Conservation (phyloP, 1,140 invertebrate genomes). For the Chionoecetes opilio region DNA sequence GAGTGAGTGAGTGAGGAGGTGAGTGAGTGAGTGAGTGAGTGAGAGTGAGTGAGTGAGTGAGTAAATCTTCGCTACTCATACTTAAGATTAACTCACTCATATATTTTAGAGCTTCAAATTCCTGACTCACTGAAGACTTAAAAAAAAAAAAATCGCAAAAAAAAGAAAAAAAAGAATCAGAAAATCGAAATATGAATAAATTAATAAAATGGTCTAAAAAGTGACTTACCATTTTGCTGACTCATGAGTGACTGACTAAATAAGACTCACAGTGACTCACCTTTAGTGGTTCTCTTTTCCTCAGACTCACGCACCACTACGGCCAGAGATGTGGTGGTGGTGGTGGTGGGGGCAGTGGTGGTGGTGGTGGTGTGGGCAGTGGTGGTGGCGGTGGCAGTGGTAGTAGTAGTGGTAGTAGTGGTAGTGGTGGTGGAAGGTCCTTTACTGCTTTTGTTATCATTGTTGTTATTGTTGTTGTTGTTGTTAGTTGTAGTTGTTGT, state of each 20-base stretch:
- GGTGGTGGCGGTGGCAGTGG: background rate
- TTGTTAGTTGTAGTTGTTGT: background rate
- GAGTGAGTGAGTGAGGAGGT: no score
- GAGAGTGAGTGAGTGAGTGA: no score
- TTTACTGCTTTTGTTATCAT: background rate
- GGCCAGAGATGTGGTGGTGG: background rate
- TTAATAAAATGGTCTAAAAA: background rate
- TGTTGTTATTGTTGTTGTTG: background rate
- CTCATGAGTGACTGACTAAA: background rate
- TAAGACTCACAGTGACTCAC: background rate
- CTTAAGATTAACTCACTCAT: no score
- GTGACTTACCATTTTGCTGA: no score
- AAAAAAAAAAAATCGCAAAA: background rate
- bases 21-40: no score
- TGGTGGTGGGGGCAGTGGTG: background rate
- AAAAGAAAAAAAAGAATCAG: background rate
- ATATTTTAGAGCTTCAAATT: no score
- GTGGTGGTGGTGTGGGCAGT: background rate
- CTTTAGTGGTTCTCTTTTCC: background rate
- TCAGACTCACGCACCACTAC: background rate
- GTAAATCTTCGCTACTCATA: no score
- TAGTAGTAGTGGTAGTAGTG: background rate
- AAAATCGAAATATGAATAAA: background rate
- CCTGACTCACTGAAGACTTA: no score
- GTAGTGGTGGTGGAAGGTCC: background rate